A percentile compares a stretch with the other conserved stretches of the same genome.
phyloP scores from a whole-genome alignment of 2,888 invertebrate genomes.

The Ochropleura leucogaster region DNA sequence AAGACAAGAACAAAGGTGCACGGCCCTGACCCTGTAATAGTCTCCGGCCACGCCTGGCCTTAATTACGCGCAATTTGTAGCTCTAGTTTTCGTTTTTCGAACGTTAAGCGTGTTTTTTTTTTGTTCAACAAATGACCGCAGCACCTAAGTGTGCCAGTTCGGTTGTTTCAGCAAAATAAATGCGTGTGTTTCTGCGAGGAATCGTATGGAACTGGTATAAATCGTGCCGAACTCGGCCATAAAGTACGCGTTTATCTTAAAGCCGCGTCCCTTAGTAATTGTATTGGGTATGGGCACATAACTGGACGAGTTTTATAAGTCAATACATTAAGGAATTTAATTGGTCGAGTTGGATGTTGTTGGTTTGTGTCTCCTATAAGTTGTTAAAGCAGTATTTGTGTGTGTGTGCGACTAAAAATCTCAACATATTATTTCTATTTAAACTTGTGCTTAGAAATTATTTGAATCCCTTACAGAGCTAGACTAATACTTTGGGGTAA shows the following conservation, averaged over 20 bases:
- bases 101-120: slow-evolving; percentile 49
- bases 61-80: slow-evolving; percentile 67
- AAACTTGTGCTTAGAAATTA: not conserved
- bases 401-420: no score
- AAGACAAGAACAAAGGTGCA: slow-evolving; percentile 69
- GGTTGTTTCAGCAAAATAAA: slow-evolving; percentile 34
- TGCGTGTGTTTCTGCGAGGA: slow-evolving; percentile 23
- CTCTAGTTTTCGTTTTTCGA: slow-evolving; percentile 52
- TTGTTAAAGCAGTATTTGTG: slow-evolving; percentile 40
- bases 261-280: slow-evolving; percentile 43
- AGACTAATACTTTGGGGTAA: not conserved
- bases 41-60: slow-evolving; percentile 60
- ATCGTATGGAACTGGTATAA: slow-evolving; percentile 42
- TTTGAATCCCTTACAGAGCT: not conserved
- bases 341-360: slow-evolving; percentile 37
- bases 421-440: no score
- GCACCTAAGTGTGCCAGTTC: slow-evolving; percentile 27
- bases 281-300: slow-evolving; percentile 45
- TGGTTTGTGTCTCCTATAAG: slow-evolving; percentile 33
- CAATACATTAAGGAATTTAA: slow-evolving; percentile 58
- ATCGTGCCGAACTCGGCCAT: slow-evolving; percentile 44
- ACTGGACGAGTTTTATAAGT: slow-evolving; percentile 59
- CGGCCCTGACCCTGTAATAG: slow-evolving; percentile 71
- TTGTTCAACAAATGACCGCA: slow-evolving; percentile 19
- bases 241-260: slow-evolving; percentile 53